Evolutionary conservation across 1,140 invertebrate genomes (phyloP).

Genomic region (Heliconius nattereri): DNA sequence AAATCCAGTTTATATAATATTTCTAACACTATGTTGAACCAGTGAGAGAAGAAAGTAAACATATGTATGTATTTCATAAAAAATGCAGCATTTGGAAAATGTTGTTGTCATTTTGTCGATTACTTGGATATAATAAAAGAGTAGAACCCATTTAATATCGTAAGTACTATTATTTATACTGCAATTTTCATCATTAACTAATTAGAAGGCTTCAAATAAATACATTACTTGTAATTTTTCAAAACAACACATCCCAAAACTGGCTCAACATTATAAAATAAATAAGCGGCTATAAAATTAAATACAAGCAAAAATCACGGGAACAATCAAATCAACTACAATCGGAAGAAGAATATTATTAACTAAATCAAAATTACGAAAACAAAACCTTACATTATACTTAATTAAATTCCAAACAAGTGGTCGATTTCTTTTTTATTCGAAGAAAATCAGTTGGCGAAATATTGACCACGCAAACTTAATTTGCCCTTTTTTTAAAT

Average conservation of each 20-base stretch:
- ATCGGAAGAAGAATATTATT: conserved; percentile 33
- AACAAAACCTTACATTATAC: conserved; percentile 30
- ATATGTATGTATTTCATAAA: background rate
- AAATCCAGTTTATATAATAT: conserved; percentile 29
- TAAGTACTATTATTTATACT: background rate
- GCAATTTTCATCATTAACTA: no score
- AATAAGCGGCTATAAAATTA: conserved; percentile 41
- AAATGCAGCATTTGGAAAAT: background rate
- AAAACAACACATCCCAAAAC: background rate
- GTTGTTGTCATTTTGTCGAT: background rate
- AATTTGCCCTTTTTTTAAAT: background rate
- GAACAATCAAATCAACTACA: conserved; percentile 44
- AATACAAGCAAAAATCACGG: conserved; percentile 44
- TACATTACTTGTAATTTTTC: background rate
- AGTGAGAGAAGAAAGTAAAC: background rate
- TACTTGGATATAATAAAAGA: background rate
- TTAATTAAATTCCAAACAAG: conserved; percentile 26
- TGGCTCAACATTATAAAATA: conserved; percentile 28
- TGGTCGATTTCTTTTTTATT: background rate
- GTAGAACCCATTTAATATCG: background rate
- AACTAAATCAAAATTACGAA: conserved; percentile 25
- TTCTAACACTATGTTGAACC: conserved; percentile 25
- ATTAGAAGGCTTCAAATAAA: no score
- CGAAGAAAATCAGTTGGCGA: background rate
- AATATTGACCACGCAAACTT: background rate